phyloP scores from a whole-genome alignment of 2,797 vertebrate genomes.

The Semaprochilodus insignis region DNA sequence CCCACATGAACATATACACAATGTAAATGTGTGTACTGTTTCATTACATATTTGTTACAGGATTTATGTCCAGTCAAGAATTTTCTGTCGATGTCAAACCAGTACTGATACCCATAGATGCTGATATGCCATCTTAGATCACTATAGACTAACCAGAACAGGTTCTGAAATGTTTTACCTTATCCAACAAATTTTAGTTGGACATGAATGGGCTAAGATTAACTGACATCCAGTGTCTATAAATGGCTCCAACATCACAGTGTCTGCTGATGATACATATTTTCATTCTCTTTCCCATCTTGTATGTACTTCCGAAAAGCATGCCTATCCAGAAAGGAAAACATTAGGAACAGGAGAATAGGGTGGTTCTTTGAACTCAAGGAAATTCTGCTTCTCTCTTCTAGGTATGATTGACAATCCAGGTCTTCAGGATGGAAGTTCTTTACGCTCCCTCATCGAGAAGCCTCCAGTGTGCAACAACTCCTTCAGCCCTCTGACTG shows the following conservation, averaged over 20 bases:
- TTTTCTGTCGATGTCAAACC: too few species aligned
- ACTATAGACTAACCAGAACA: too few species aligned
- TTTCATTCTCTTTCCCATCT: not conserved
- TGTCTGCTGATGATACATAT: not conserved
- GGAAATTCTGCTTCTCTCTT: not conserved
- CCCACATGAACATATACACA: too few species aligned
- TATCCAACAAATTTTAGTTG: too few species aligned
- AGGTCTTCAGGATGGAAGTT: slow-evolving; percentile 94
- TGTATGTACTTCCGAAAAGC: not conserved
- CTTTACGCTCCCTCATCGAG: slow-evolving; percentile 93
- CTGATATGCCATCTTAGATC: too few species aligned
- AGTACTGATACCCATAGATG: too few species aligned
- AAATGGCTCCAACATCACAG: too few species aligned
- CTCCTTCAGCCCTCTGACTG: slow-evolving; percentile 93
- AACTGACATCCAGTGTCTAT: not conserved
- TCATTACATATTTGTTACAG: too few species aligned
- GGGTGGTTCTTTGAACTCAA: not conserved
- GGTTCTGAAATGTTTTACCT: too few species aligned
- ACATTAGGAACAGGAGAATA: not conserved
- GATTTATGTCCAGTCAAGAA: too few species aligned
- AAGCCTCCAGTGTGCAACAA: slow-evolving; percentile 95
- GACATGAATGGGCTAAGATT: not conserved
- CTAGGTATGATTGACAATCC: slow-evolving; percentile 95
- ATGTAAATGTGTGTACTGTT: too few species aligned
- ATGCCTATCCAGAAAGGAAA: not conserved